Percentiles rank a stretch among this genome's conserved stretches.
These are phyloP conservation scores for Muscicapa adusta DNA, from an alignment of 2,113 vertebrate genomes.

Conservation along the genomic window DNA sequence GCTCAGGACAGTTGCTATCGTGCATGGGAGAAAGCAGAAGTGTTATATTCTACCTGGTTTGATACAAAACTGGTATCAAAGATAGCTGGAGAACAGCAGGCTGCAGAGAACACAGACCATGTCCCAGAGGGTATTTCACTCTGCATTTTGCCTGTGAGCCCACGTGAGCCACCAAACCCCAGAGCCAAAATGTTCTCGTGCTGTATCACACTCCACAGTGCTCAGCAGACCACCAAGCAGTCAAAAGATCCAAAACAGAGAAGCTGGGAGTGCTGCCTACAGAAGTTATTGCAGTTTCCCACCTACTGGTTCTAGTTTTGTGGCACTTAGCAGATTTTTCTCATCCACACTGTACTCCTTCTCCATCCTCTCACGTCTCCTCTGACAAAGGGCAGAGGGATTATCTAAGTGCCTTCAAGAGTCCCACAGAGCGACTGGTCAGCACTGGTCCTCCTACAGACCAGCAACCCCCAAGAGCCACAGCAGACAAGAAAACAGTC, in stretches of 20 bases:
- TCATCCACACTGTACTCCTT: background rate
- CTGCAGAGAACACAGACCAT: background rate
- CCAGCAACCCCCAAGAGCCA: background rate
- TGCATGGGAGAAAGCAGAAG: background rate
- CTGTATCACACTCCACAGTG: background rate
- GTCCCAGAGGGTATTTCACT: background rate
- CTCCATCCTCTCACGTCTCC: background rate
- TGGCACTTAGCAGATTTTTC: background rate
- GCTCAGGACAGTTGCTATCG: background rate
- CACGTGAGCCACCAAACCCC: background rate
- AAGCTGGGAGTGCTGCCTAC: accelerated
- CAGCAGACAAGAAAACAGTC: background rate
- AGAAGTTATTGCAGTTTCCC: background rate
- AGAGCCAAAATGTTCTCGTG: background rate
- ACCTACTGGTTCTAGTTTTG: background rate
- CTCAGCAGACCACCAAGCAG: background rate
- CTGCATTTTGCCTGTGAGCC: background rate
- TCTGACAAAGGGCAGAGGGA: background rate
- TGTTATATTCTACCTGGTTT: background rate
- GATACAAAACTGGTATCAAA: background rate
- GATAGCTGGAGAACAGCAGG: background rate
- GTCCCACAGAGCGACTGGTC: background rate
- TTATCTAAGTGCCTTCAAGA: background rate
- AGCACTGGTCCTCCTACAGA: background rate
- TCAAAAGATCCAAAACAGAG: background rate